phyloP scores from a whole-genome alignment of 2,888 invertebrate species.

The Oligia fasciuncula region DNA sequence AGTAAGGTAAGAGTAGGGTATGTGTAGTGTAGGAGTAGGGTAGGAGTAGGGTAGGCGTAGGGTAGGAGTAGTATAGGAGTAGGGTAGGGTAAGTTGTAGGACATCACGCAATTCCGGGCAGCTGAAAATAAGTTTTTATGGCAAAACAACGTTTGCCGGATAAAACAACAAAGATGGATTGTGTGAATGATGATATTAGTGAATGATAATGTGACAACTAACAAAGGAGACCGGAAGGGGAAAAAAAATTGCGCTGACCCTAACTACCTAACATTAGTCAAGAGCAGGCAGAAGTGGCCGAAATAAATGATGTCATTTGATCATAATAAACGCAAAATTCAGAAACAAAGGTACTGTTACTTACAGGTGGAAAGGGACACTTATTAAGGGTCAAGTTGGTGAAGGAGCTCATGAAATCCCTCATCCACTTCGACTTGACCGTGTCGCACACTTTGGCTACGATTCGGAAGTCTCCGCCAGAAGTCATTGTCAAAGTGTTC shows the following conservation, averaged over 20 bases:
- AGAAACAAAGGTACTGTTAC: conserved; percentile 30
- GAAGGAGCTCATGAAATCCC: conserved; percentile 62
- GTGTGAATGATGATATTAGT: not conserved
- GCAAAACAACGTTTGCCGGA: too few relatives aligned
- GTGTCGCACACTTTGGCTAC: conserved; percentile 62
- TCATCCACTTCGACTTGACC: conserved; percentile 67
- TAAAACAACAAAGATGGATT: not conserved
- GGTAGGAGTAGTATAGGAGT: too few relatives aligned
- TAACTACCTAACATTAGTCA: not conserved
- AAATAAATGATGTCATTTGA: not conserved
- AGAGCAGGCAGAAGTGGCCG: not conserved
- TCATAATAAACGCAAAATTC: not conserved
- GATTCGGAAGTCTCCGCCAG: conserved; percentile 68
- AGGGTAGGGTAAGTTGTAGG: too few relatives aligned
- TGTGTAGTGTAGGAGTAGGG: too few relatives aligned
- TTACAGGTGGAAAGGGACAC: conserved; percentile 67
- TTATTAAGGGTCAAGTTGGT: conserved; percentile 57
- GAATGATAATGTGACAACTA: not conserved
- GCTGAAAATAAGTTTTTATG: too few relatives aligned
- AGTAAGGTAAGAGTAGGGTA: too few relatives aligned
- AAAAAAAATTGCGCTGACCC: not conserved
- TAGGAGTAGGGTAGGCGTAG: too few relatives aligned
- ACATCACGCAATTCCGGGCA: too few relatives aligned
- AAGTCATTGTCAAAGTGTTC: conserved; percentile 45
- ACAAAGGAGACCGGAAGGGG: not conserved